Percentiles rank a stretch among this genome's conserved stretches.
Conservation (phyloP, 2,113 vertebrate genomes). For the Trinectes maculatus region DNA sequence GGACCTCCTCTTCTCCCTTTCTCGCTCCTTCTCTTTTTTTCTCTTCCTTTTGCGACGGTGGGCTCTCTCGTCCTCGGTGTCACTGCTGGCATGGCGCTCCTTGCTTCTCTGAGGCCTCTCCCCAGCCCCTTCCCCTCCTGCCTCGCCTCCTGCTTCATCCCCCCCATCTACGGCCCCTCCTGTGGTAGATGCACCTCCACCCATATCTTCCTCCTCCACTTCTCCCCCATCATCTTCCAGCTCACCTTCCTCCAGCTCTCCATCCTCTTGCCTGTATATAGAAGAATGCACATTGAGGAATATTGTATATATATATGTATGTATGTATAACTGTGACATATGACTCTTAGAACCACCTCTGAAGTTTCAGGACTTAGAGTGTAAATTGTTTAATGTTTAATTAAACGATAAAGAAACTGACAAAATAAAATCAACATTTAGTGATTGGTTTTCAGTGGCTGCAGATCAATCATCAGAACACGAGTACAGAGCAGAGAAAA, state of each 20-base stretch:
- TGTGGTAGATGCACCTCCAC: conserved; percentile 57
- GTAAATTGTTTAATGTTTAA: background rate
- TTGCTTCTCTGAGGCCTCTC: conserved; percentile 78
- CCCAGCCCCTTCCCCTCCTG: conserved; percentile 63
- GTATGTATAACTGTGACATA: too few relatives aligned
- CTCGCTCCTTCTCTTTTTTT: conserved; percentile 91
- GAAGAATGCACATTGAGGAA: background rate
- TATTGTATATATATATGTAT: conserved; percentile 14
- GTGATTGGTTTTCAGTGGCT: background rate
- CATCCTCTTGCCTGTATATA: conserved; percentile 86
- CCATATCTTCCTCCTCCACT: conserved; percentile 68
- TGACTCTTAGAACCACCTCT: background rate
- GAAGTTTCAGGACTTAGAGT: background rate
- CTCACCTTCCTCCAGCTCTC: conserved; percentile 94
- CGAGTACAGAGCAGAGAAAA: conserved; percentile 37
- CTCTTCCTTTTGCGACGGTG: conserved; percentile 90
- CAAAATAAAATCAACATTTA: background rate
- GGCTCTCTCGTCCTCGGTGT: conserved; percentile 87
- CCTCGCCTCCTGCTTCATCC: conserved; percentile 78
- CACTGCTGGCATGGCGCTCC: conserved; percentile 86
- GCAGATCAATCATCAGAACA: background rate
- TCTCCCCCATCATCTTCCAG: conserved; percentile 94
- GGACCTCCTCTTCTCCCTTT: conserved; percentile 87
- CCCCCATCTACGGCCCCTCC: conserved; percentile 77
- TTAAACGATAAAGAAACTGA: background rate